Conservation (phyloP, 2,888 invertebrate genomes). For the Acleris holmiana region DNA sequence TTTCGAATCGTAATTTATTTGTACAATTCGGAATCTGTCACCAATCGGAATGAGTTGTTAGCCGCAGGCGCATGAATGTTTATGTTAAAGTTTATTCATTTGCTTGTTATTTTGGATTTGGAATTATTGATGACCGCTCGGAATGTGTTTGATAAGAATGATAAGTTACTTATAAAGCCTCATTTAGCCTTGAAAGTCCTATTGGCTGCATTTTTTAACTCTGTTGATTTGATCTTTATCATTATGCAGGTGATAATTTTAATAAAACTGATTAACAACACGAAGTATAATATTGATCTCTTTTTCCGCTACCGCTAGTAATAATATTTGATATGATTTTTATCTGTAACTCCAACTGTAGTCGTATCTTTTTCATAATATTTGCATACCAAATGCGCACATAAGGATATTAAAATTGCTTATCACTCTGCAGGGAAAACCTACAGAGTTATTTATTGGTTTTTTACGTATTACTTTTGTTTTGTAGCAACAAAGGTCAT, state of each 20-base stretch:
- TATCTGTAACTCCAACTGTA: constrained; percentile 5
- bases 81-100: constrained; percentile 54
- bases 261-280: no score
- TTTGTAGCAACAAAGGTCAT: no score
- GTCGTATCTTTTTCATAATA: constrained; percentile 18
- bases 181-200: no score
- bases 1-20: constrained; percentile 52
- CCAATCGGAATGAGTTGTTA: constrained; percentile 47
- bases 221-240: no score
- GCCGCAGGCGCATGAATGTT: constrained; percentile 42
- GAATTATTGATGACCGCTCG: constrained; percentile 28
- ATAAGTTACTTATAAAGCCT: no score
- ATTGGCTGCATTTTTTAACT: no score
- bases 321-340: constrained; percentile 2
- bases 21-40: constrained; percentile 58
- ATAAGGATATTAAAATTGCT: not conserved
- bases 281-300: not conserved
- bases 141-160: constrained; percentile 6
- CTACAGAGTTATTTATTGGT: no score
- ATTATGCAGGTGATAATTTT: no score
- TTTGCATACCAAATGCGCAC: not conserved
- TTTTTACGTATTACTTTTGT: no score
- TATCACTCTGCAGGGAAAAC: no score
- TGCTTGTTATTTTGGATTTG: constrained; percentile 44
- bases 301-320: constrained; percentile 4